These are phyloP conservation scores for Pogonocichla stellata DNA, from an alignment of 2,113 vertebrate genomes.

Conservation along the genomic window DNA sequence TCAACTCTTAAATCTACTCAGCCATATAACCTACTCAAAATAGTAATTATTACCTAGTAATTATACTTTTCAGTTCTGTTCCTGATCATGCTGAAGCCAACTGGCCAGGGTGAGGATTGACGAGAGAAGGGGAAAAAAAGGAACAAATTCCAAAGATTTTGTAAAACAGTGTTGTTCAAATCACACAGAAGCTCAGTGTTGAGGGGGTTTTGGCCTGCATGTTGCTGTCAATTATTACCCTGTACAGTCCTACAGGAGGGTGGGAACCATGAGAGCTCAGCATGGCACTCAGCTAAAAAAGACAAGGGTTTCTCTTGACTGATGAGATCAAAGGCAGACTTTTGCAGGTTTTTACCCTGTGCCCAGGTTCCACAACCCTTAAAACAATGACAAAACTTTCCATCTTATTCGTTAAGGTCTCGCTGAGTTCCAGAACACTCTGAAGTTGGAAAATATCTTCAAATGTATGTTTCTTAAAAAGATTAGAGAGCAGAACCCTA, in stretches of 20 bases:
- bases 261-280: not conserved
- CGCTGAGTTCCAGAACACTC: constrained; percentile 42
- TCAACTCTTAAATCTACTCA: not conserved
- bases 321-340: not conserved
- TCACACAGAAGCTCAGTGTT: not conserved
- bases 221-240: not conserved
- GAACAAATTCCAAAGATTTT: not conserved
- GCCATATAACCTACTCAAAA: not conserved
- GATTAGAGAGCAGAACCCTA: constrained; percentile 80
- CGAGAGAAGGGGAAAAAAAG: not conserved
- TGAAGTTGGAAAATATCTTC: constrained; percentile 70
- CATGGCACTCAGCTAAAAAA: not conserved
- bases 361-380: not conserved
- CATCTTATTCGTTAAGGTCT: not conserved
- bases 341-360: not conserved
- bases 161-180: not conserved
- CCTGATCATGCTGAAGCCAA: not conserved
- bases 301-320: not conserved
- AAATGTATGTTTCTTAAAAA: constrained; percentile 76
- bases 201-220: not conserved
- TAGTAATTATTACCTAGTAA: not conserved
- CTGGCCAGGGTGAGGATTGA: rapidly evolving
- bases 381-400: not conserved
- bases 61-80: not conserved
- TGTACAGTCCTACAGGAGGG: not conserved